A percentile compares a stretch with the other conserved stretches of the same genome.
These are phyloP conservation scores for Corythoichthys haematopterus DNA, from an alignment of 2,113 vertebrate genomes.

Conservation along the genomic window DNA sequence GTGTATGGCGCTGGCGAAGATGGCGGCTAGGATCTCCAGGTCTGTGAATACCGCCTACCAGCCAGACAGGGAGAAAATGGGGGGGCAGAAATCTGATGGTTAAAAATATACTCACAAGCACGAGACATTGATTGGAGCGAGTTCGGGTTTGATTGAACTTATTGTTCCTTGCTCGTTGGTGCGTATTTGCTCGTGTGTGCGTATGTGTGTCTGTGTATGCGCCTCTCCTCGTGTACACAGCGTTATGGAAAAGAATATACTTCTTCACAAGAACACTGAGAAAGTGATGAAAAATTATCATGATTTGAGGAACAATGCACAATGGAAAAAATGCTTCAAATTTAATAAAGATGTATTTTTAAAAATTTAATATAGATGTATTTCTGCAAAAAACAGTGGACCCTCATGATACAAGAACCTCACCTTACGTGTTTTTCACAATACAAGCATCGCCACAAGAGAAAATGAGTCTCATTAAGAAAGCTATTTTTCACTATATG, in stretches of 20 bases:
- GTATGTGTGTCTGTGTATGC: not conserved
- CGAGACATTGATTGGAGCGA: slow-evolving; percentile 45
- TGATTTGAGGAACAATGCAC: not conserved
- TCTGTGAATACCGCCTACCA: slow-evolving; percentile 95
- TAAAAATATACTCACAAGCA: slow-evolving; percentile 38
- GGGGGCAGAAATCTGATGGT: slow-evolving; percentile 18
- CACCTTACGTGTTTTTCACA: not conserved
- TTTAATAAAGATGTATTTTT: not conserved
- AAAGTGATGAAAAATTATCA: not conserved
- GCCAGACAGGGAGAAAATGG: not conserved
- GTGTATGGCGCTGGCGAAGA: slow-evolving; percentile 98
- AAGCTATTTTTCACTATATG: too few relatives aligned
- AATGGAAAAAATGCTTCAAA: not conserved
- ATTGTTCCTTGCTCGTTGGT: slow-evolving; percentile 24
- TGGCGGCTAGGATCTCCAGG: slow-evolving; percentile 96
- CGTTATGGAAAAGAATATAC: not conserved
- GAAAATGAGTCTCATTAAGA: too few relatives aligned
- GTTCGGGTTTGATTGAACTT: slow-evolving; percentile 45
- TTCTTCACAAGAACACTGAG: not conserved
- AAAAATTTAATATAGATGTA: not conserved
- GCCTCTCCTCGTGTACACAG: not conserved
- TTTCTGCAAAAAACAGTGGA: not conserved
- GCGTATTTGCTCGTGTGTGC: not conserved
- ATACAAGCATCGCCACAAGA: not conserved
- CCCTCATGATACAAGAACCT: too few relatives aligned